Evolutionary conservation across 2,113 vertebrate species (phyloP).

Genomic region (Perca schrenkii): DNA sequence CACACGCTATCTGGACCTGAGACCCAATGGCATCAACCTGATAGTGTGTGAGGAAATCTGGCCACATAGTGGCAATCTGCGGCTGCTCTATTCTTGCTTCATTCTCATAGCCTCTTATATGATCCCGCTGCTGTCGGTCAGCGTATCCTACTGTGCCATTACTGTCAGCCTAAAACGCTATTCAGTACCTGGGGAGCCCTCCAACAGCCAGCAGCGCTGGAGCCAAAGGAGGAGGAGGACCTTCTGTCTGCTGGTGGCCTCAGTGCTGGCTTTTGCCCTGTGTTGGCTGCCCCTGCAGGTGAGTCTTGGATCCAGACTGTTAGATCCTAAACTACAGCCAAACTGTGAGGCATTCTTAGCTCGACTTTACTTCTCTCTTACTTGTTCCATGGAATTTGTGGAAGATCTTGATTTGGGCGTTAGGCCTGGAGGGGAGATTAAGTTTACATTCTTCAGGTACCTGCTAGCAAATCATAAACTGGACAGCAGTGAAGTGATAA

Average conservation of each 20-base stretch:
- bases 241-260: conserved; percentile 83
- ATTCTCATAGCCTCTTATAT: conserved; percentile 84
- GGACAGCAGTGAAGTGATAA: background rate
- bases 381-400: background rate
- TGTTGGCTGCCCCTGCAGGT: conserved; percentile 87
- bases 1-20: conserved; percentile 81
- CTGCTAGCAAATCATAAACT: conserved; percentile 22
- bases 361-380: background rate
- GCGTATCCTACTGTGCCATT: conserved; percentile 86
- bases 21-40: conserved; percentile 79
- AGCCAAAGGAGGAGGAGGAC: conserved; percentile 82
- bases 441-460: background rate
- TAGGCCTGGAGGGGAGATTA: background rate
- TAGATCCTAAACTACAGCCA: background rate
- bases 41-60: conserved; percentile 88
- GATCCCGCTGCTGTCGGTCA: conserved; percentile 86
- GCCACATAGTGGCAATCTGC: conserved; percentile 74
- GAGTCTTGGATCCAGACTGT: conserved; percentile 3
- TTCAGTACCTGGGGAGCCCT: conserved; percentile 77
- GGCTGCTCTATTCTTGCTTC: conserved; percentile 85
- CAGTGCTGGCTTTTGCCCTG: conserved; percentile 85
- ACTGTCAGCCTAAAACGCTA: conserved; percentile 79
- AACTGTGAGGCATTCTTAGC: background rate
- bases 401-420: background rate
- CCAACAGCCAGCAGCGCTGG: conserved; percentile 79